Evolutionary conservation across 2,113 vertebrate genomes (phyloP), one percentile per base, ranked within the genome.

Genomic region (Oxyruncus cristatus): DNA sequence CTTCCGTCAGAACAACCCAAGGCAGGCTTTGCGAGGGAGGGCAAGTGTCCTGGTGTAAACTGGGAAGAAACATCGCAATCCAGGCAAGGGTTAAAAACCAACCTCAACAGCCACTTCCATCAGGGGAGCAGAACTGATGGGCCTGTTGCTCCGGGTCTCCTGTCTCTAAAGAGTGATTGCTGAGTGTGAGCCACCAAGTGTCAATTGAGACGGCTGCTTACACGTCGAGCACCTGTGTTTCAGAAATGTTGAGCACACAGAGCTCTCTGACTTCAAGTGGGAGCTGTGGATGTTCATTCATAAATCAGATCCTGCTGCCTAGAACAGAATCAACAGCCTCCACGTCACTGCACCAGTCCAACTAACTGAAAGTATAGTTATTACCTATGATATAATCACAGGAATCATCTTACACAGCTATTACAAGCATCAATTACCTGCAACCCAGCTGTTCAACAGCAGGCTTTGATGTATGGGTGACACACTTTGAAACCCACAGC

Each of bases 271-370:
- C 85, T 86, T 84, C 75, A 72, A 86, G 93, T 74, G 75, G 83
- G 73, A 95, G 55, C 11, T 81, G 83, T 63, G 85, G 88, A 78
- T 91, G 83, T 44, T 83, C 86, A 86, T 88, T 95, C 88, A 94
- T 63, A 96, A 95, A 92, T 75, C 82, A 90, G 75, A 66, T 67
- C 61, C 67, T 61, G 41, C 42, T 94, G 80, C 76, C 61, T 63
- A 65, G 65, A 59, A 77, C 72, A 62, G 76, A 80, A 89, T 41
- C 79, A 84, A 91, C 68, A 93, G 32, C 68, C 73, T 75, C 59
- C 67, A 80, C 50, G 76, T 82, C 75, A 80, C 73, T 75, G 84
- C 61, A 79, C 2, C 0, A 94, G 79, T 67, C 72, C 86, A 92
- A 27, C 80, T 87, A 86, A 86, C 85, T 82, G 55, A n/a, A 86